Base-by-base conservation (phyloP, 2,113 vertebrate species). In the Rhabdornis inornatus region DNA sequence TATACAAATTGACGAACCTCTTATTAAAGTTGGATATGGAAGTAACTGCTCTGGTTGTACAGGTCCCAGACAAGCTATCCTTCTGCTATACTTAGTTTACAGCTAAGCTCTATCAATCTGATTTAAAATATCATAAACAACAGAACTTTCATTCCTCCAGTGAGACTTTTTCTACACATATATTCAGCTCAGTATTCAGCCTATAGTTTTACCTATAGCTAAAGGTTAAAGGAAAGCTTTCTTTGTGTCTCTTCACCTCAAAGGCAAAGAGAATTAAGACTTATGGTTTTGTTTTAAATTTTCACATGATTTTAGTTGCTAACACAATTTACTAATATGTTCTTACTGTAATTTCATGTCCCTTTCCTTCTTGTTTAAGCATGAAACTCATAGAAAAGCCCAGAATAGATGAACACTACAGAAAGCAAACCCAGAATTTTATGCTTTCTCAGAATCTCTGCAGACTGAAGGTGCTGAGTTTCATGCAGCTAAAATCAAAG, bases 401-500 rank as follows among this genome's bases (percentile, higher is more conserved):
- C 31, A 92, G 59, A 87, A 77, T 49, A 84, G 33, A 47, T n/a
- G 55, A 96, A 80, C 22, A 30, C 44, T 74, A 79, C 15, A 57
- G 44, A 89, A 84, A 74, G 23, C 11, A 94, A 56, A 75, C 30
- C 10, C n/a, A 42, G 61, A 75, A 66, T 79, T 90, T 80, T 91
- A 78, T 60, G 52, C 69, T 95, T 93, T 92, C 87, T 88, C 42
- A 93, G 77, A 90, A 92, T 63, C 63, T 92, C 49, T 86, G 53
- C 45, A 85, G 53, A 61, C 24, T 57, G 50, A 77, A 94, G 94
- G 14, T 82, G 87, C 87, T 89, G 94, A 87, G 74, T 92, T 92
- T 95, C 77, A 80, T 31, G 47, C 24, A 92, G 70, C 47, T 89
- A 91, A 95, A 95, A 90, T 91, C 81, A 94, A 95, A 93, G 89